These are phyloP conservation scores for Neodon shergylaensis DNA, from an alignment of 2,113 vertebrate species.

Conservation along the genomic window DNA sequence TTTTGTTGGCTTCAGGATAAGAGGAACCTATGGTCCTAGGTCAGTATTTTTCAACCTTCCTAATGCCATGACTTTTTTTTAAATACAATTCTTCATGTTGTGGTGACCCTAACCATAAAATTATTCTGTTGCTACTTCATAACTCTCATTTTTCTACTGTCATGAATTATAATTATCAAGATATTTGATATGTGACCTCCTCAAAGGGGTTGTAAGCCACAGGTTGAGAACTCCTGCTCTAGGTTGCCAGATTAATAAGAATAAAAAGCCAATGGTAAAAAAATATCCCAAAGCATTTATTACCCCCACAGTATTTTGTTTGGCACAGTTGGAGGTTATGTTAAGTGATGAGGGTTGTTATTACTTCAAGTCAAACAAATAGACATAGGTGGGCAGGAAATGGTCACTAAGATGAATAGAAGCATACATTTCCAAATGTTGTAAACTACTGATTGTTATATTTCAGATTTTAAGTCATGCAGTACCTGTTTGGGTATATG, in stretches of 20 bases:
- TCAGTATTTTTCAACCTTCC: neutral
- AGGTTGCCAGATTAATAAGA: neutral
- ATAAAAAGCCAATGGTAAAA: neutral
- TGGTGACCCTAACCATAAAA: neutral
- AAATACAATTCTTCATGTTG: neutral
- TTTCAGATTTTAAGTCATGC: neutral
- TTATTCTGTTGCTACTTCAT: neutral
- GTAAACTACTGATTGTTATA: neutral
- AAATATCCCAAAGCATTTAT: neutral
- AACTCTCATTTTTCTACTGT: neutral
- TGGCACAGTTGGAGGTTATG: neutral
- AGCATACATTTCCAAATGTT: neutral
- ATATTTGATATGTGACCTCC: neutral
- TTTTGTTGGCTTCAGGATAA: neutral
- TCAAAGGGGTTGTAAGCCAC: neutral
- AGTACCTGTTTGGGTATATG: neutral
- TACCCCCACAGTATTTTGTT: neutral
- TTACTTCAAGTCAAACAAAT: neutral
- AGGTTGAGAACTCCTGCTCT: neutral
- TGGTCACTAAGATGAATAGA: neutral
- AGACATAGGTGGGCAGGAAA: neutral
- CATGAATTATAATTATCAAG: neutral
- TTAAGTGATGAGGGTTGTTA: neutral
- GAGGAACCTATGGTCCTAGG: neutral
- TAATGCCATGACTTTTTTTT: neutral